Base-by-base conservation (phyloP, 2,113 vertebrate species). In the Nestor notabilis region DNA sequence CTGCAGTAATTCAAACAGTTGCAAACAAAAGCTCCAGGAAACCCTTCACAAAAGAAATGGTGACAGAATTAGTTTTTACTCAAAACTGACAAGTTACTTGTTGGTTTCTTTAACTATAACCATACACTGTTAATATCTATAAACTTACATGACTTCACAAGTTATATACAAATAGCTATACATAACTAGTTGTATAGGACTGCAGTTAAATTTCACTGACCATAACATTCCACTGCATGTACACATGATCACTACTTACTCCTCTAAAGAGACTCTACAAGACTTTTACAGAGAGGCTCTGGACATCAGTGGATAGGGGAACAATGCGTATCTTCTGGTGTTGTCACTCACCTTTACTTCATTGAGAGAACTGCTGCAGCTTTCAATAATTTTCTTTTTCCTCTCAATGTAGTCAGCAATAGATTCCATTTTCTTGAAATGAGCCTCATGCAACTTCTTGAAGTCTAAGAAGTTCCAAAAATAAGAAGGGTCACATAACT, bases 371-470 rank as follows among this genome's bases (percentile, higher is more conserved):
- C 72, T 98, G 70, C 61, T 98, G 80, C 96, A 95, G 19, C 86
- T 97, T 71, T 98, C 98, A 71, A 98, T 96, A 76, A 98, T 97
- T 93, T 98, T 99, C 27, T 95, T 98, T 96, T 98, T 99, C 76
- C 99, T 98, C 80, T 99, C 98, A 47, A 99, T 31, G 11, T 99
- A 99, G 8, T 98, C 98, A 96, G 98, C 99, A 78, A 99, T 99
- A 49, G 99, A 99, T 94, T 99, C 98, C 99, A 99, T 99, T 97
- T 99, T 99, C 93, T 98, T 99, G 79, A 99, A 99, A 55, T 98
- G 98, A 33, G 99, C 99, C 89, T 99, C 99, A 0, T 99, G 99
- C 69, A 99, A 95, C 95, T 99, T 99, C 93, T 99, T 99, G 80
- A 99, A 99, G 93, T 99, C 99, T 99, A 88, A 92, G 81, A 18